Evolutionary conservation across 1,140 invertebrate genomes (phyloP).

Genomic region (Galleria mellonella): DNA sequence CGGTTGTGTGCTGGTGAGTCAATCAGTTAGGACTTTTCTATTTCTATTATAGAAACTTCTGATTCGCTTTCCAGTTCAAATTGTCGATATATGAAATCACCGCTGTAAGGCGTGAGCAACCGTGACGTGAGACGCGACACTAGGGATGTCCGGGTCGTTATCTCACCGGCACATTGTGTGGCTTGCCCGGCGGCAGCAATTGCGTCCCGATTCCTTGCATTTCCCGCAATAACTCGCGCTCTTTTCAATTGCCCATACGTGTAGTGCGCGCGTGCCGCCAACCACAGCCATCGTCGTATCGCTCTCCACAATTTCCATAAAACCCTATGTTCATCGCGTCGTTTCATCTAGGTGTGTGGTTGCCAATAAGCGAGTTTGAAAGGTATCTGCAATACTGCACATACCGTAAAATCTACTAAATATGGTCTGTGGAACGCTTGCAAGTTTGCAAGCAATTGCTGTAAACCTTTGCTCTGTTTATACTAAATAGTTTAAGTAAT

Average conservation of each 20-base stretch:
- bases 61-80: neutral
- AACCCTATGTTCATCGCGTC: slow-evolving; percentile 48
- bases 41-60: no score
- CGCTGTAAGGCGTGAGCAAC: slow-evolving; percentile 6
- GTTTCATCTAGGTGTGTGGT: slow-evolving; percentile 11
- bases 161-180: slow-evolving; percentile 34
- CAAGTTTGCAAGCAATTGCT: no score
- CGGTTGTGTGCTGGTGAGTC: no score
- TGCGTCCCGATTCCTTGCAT: slow-evolving; percentile 36
- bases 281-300: slow-evolving; percentile 31
- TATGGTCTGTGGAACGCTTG: no score
- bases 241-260: slow-evolving; percentile 59
- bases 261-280: slow-evolving; percentile 46
- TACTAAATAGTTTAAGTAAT: no score
- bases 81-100: slow-evolving; percentile 6
- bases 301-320: slow-evolving; percentile 41
- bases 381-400: no score
- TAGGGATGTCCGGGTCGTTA: slow-evolving; percentile 14
- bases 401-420: no score
- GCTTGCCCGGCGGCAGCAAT: slow-evolving; percentile 49
- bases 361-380: no score
- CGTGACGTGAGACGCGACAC: slow-evolving; percentile 19
- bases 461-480: no score
- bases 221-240: slow-evolving; percentile 50
- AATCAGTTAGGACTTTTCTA: no score